Base-by-base conservation (phyloP, 2,113 vertebrate species). In the Desmodus rotundus region DNA sequence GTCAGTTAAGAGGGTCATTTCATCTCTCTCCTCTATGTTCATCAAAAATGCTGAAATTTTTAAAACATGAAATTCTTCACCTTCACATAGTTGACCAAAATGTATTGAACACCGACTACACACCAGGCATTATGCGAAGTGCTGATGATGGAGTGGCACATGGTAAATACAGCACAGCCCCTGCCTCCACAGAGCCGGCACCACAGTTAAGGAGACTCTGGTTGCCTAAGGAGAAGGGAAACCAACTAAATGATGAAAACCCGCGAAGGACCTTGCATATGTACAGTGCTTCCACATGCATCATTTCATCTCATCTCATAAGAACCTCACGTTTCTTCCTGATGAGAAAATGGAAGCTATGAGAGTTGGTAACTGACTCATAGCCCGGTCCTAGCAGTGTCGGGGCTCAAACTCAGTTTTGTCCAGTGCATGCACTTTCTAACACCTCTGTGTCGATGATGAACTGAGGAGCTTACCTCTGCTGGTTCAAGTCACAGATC, bases 101-200 rank as follows among this genome's bases (percentile, higher is more conserved):
- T 80, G 38, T 87, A 36, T 0, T 45, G 65, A 58, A 14, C 24
- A 22, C 26, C 0, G 3, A 54, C 52, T 20, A 11, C 3, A 24
- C 19, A 28, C 28, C 19, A 28, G 43, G 77, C 22, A 3, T 20
- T 61, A n/a, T 17, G 3, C 38, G 61, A 22, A 95, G n/a, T 8
- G 1, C 1, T 16, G 52, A 19, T 0, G 0, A 52, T 13, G 13
- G 9, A n/a, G 43, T 26, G 73, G 31, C 9, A 0, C 2, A 7
- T 8, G 43, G 1, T 26, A n/a, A n/a, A n/a, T 26, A 1, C 0
- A 47, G 26, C 47, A 15, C 4, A 0, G 31, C 31, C 12, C 16
- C 61, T 63, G 31, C 58, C 26, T 83, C 72, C 74, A 16, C 1
- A 14, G 74, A 17, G 36, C 65, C 68, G 36, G 50, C 7, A 3